Conservation (phyloP, 2,113 vertebrate species). For the Eidolon helvum region DNA sequence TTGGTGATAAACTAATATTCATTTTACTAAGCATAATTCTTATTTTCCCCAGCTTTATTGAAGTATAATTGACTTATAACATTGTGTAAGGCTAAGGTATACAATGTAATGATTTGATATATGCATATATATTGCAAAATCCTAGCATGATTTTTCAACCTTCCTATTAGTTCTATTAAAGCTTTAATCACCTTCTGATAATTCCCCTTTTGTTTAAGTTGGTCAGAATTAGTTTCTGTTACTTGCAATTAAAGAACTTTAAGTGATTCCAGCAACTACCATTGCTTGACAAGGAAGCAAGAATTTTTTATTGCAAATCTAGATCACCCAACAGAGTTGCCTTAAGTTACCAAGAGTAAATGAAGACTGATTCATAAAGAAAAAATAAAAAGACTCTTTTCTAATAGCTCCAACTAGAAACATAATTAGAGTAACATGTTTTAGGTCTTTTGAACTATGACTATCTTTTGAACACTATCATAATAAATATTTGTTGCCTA, state of each 20-base stretch:
- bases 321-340: background rate
- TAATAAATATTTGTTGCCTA: background rate
- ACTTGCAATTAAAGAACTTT: background rate
- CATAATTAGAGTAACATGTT: background rate
- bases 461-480: background rate
- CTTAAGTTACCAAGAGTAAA: background rate
- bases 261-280: background rate
- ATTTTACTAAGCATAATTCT: background rate
- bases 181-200: background rate
- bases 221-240: slow-evolving; percentile 11
- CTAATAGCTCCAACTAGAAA: background rate
- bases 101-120: background rate
- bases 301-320: background rate
- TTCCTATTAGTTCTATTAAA: background rate
- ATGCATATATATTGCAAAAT: background rate
- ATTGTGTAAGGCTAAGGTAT: background rate
- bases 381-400: background rate
- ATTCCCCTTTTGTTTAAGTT: background rate
- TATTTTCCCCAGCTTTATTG: background rate
- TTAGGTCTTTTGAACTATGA: background rate
- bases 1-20: background rate
- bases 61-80: background rate
- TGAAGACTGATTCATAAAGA: background rate
- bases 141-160: background rate
- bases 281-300: background rate